Evolutionary conservation across 2,888 invertebrate genomes (phyloP), one percentile per base, ranked within the genome.

Genomic region (Machimus atricapillus): DNA sequence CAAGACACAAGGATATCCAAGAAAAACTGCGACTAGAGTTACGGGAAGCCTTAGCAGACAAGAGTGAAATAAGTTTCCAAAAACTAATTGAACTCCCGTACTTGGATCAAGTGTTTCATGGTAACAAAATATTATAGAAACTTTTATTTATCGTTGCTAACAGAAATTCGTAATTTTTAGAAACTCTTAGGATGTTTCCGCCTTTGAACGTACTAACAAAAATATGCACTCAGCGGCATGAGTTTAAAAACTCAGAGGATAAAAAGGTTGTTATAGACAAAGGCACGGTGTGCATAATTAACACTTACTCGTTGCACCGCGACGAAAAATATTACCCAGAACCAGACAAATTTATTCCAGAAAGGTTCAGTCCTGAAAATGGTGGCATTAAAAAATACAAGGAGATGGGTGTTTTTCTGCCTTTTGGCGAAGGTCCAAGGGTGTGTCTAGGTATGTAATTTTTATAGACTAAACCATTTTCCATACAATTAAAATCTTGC

Each of bases 271-370:
- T 86, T 76, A 31, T 90, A 19, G 73, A 88, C 12, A 86, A 86
- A n/a, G 90, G 89, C 37, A 89, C 89, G 74, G 87, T 89, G 23
- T 87, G 89, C n/a, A 46, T 89, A 56, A 89, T 90, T 43, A 90
- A 90, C 2, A 19, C 89, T 4, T 88, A 89, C 46, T 88, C 86
- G n/a, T 76, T 94, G 14, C 94, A 94, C 86, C 91, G 90, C 46
- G 93, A 94, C 90, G 91, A 93, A 1, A 90, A 93, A 9, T 92
- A 93, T 89, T 94, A 91, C 89, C 93, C 93, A 0, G 90, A 94
- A 19, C 94, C 94, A 0, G 91, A 93, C 1, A 92, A 90, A 88
- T 94, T 94, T 89, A 93, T 94, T 89, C 94, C 94, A 0, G 93
- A 93, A 88, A 90, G 94, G 78, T 94, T 94, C 89, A 90, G 89